Percentiles rank a stretch among this genome's conserved stretches.
These are phyloP conservation scores for Eonycteris spelaea DNA, from an alignment of 2,113 vertebrate species.

Conservation along the genomic window DNA sequence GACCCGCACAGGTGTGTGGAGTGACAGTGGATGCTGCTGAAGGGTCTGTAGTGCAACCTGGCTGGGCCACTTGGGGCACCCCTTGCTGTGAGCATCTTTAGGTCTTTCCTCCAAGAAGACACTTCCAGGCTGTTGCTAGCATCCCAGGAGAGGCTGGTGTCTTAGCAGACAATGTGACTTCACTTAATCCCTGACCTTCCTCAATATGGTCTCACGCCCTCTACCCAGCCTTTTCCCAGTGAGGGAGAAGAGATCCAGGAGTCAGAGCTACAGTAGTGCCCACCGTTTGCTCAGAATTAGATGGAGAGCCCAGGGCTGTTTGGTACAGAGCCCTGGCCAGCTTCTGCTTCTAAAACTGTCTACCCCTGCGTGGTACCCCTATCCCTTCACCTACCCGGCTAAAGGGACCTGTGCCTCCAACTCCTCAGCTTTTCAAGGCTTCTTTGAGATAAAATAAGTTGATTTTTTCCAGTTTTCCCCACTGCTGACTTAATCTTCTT, in stretches of 20 bases:
- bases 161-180: neutral
- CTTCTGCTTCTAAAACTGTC: neutral
- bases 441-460: neutral
- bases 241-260: neutral
- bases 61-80: neutral
- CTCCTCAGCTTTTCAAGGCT: neutral
- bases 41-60: neutral
- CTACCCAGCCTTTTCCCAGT: neutral
- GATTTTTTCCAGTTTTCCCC: neutral
- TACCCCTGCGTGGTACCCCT: neutral
- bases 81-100: neutral
- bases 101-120: neutral
- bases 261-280: neutral
- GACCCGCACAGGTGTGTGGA: neutral
- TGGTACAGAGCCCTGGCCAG: neutral
- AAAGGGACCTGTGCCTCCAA: neutral
- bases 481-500: neutral
- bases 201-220: neutral
- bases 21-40: neutral
- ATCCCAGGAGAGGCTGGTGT: neutral
- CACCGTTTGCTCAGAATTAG: neutral
- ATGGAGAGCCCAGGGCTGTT: neutral
- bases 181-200: neutral
- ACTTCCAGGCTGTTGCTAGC: neutral
- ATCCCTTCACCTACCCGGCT: neutral